Conservation (phyloP, 1,140 invertebrate species). For the Lordiphosa mommai region DNA sequence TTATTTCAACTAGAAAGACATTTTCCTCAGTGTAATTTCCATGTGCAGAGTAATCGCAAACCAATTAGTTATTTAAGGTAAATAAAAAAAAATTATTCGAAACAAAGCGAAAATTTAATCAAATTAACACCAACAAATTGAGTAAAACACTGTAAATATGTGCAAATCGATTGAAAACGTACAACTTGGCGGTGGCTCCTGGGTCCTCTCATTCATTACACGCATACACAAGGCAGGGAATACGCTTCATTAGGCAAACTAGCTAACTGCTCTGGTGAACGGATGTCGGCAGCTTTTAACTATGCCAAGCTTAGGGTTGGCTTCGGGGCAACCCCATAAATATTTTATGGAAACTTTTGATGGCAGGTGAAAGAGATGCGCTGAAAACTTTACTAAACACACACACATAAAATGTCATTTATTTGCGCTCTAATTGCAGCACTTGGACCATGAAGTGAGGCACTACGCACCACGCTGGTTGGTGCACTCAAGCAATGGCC, state of each 20-base stretch:
- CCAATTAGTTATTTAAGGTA: no score
- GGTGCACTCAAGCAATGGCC: constrained; percentile 12
- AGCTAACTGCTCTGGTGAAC: neutral
- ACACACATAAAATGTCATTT: constrained; percentile 19
- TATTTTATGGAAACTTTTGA: constrained; percentile 2
- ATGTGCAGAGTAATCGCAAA: no score
- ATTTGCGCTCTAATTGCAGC: constrained; percentile 45
- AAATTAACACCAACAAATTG: constrained; percentile 5
- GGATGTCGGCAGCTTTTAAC: neutral
- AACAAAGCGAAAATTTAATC: neutral
- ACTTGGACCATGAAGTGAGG: neutral
- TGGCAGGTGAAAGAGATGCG: constrained; percentile 6
- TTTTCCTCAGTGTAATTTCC: no score
- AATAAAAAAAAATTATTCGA: constrained; percentile 10
- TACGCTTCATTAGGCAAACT: constrained; percentile 7
- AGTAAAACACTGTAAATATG: no score
- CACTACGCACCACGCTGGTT: neutral
- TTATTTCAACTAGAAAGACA: no score
- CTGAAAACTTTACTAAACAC: constrained; percentile 1
- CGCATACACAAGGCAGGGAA: constrained; percentile 7
- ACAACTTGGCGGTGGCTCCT: neutral
- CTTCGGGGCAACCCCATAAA: constrained; percentile 21
- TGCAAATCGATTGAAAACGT: neutral
- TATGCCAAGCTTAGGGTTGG: constrained; percentile 1
- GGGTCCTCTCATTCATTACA: constrained; percentile 14